Conservation (phyloP, 2,113 vertebrate genomes). For the Cheilinus undulatus region DNA sequence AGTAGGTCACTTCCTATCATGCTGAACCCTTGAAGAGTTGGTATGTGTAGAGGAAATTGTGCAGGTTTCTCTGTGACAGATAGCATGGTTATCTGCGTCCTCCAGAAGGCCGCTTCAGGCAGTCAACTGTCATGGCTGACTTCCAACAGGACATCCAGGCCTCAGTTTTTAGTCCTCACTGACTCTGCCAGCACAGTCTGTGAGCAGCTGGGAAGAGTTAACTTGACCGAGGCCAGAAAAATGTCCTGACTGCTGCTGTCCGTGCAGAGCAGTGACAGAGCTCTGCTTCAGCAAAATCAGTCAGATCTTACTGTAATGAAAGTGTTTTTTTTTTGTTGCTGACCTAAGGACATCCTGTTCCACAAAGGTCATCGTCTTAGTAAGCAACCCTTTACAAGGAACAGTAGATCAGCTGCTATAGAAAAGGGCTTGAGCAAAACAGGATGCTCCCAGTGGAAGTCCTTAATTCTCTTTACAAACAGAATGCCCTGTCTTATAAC, state of each 20-base stretch:
- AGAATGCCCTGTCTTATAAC: neutral
- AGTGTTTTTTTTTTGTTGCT: conserved; percentile 31
- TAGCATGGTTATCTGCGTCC: conserved; percentile 58
- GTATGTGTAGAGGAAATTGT: neutral
- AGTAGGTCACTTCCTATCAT: neutral
- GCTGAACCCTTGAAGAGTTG: conserved; percentile 2
- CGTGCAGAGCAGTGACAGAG: conserved; percentile 11
- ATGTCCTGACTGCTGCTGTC: conserved; percentile 14
- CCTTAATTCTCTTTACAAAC: neutral
- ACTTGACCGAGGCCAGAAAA: conserved; percentile 39
- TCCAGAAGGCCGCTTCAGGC: conserved; percentile 45
- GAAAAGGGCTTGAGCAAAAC: neutral
- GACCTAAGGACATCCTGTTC: conserved; percentile 20
- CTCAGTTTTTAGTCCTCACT: conserved; percentile 36
- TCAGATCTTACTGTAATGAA: conserved; percentile 2
- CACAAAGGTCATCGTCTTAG: conserved; percentile 10
- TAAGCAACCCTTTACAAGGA: neutral
- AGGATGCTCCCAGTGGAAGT: neutral
- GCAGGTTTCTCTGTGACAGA: conserved; percentile 28
- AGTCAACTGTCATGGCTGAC: conserved; percentile 36
- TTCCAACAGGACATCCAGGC: conserved; percentile 62
- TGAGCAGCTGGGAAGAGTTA: conserved; percentile 37
- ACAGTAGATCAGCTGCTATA: neutral
- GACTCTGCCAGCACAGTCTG: conserved; percentile 41
- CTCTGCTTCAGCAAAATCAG: conserved; percentile 15